Evolutionary conservation across 92 coral and sea anemone species (phyloP).

Genomic region (Desmophyllum pertusum): DNA sequence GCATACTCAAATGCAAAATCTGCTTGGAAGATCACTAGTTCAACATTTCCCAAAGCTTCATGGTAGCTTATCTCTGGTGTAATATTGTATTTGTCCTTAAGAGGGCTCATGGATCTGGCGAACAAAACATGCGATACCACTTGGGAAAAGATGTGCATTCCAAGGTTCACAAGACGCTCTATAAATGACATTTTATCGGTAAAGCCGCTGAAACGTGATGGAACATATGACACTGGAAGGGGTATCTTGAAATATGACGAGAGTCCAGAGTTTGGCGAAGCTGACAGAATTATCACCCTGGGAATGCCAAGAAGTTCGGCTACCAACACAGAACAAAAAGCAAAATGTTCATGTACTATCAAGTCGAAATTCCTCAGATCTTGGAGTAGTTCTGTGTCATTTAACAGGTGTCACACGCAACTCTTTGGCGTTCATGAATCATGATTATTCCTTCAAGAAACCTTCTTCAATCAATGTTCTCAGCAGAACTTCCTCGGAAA

Average conservation of each 20-base stretch:
- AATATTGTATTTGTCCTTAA: slow-evolving; percentile 62
- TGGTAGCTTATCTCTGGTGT: slow-evolving; percentile 51
- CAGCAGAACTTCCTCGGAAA: slow-evolving; percentile 21
- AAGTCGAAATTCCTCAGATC: slow-evolving; percentile 53
- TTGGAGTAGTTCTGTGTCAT: slow-evolving; percentile 50
- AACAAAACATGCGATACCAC: background rate
- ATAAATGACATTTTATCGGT: slow-evolving; percentile 60
- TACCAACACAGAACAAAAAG: slow-evolving; percentile 20
- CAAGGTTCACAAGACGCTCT: slow-evolving; percentile 44
- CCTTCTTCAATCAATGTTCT: slow-evolving; percentile 8
- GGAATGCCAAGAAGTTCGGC: slow-evolving; percentile 43
- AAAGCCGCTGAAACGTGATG: slow-evolving; percentile 28
- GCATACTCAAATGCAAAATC: slow-evolving; percentile 77
- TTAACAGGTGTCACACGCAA: slow-evolving; percentile 47
- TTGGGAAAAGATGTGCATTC: background rate
- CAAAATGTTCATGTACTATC: slow-evolving; percentile 37
- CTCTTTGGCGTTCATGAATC: background rate
- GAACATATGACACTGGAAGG: slow-evolving; percentile 52
- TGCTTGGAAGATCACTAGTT: slow-evolving; percentile 48
- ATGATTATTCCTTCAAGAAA: background rate
- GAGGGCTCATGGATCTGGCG: background rate
- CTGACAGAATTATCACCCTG: slow-evolving; percentile 33
- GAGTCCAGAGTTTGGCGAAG: slow-evolving; percentile 7
- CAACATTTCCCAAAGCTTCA: slow-evolving; percentile 46
- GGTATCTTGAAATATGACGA: background rate